phyloP scores from a whole-genome alignment of 2,888 invertebrate species.

The Catotricha subobsoleta region DNA sequence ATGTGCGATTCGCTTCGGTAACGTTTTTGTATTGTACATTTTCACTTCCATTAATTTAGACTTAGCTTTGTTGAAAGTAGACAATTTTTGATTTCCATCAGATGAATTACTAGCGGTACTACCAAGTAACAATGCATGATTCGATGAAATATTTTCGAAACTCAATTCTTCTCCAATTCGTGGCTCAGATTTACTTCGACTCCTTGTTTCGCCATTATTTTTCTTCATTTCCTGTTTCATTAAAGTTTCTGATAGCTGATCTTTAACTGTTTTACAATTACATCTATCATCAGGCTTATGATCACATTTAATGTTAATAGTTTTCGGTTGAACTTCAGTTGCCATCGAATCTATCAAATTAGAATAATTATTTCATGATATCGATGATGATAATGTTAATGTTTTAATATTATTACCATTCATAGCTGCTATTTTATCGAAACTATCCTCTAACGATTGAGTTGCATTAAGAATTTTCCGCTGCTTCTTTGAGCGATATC shows the following conservation, averaged over 20 bases:
- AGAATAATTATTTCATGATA: too few species aligned
- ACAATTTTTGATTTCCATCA: slow-evolving; percentile 5
- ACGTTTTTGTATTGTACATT: slow-evolving; percentile 47
- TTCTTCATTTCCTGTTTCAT: slow-evolving; percentile 19
- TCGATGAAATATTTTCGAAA: too few species aligned
- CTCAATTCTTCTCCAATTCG: too few species aligned
- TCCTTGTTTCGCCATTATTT: too few species aligned
- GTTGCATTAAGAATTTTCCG: slow-evolving; percentile 17
- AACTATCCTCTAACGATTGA: slow-evolving; percentile 6
- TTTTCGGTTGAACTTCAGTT: neutral
- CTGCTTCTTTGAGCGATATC: slow-evolving; percentile 27
- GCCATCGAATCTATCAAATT: neutral
- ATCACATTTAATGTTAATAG: neutral
- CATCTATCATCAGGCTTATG: neutral
- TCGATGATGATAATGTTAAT: slow-evolving; percentile 7
- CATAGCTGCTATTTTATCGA: neutral
- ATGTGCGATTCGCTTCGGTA: slow-evolving; percentile 53
- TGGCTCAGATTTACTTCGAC: slow-evolving; percentile 27
- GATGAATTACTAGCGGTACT: slow-evolving; percentile 17
- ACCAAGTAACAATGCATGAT: slow-evolving; percentile 7
- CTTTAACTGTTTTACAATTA: neutral
- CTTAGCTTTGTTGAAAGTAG: slow-evolving; percentile 14
- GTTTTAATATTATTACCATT: neutral
- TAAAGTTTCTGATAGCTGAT: slow-evolving; percentile 14
- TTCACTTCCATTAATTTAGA: slow-evolving; percentile 34